Base-by-base conservation (phyloP, 2,113 vertebrate species). In the Phodopus roborovskii region DNA sequence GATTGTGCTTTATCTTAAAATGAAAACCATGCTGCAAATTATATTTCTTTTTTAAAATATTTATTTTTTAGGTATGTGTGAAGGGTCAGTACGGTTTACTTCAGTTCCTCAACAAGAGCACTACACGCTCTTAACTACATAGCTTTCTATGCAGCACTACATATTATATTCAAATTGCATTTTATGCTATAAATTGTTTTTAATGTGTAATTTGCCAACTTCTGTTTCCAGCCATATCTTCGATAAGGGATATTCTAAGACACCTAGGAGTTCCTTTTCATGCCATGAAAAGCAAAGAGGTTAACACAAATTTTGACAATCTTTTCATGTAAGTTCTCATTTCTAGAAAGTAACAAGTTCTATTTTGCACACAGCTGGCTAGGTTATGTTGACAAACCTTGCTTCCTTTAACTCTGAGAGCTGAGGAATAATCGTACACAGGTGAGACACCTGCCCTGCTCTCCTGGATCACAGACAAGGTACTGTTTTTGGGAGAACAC, bases 401-500 rank as follows among this genome's bases (percentile, higher is more conserved):
- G 15, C 77, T 95, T 62, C 20, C 77, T 68, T 96, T 97, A 92
- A 95, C 78, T 95, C 53, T 94, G 81, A 92, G 50, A 88, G 36
- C 20, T 73, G 36, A 50, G 92, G 70, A 94, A 87, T 39, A 81
- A 83, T 93, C 85, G 48, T 28, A 22, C 10, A 56, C 87, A 82
- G 30, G 42, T 64, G 39, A 75, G 78, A 81, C 73, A 96, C 42
- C 70, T 91, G 93, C 88, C 84, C 71, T 58, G 83, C 48, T 86
- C 78, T 94, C 83, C 48, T 6, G 77, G 30, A 53, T 88, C 92
- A 17, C 62, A 36, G 42, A 93, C 78, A 85, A 92, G 42, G 56
- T 70, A 33, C 11, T 85, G 19, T 95, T 87, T 96, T 58, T 85
- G 56, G 91, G 33, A 90, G 87, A 97, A 95, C 95, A 96, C 88